Evolutionary conservation across 1,140 invertebrate species (phyloP).

Genomic region (Drosophila lini): DNA sequence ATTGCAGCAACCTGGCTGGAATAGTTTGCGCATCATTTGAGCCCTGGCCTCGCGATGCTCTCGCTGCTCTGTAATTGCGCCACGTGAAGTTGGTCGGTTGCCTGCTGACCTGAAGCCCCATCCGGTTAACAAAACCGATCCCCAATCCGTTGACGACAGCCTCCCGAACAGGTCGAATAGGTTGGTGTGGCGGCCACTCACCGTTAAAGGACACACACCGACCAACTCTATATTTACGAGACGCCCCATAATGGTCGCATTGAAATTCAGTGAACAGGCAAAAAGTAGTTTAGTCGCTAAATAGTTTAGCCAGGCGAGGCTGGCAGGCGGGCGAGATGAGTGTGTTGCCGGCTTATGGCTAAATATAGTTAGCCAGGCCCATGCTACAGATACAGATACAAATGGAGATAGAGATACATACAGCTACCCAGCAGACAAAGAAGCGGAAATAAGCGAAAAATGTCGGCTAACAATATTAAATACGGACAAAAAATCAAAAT

Average conservation of each 20-base stretch:
- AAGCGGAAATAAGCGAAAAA: too few relatives aligned
- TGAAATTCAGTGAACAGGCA: slow-evolving; percentile 74
- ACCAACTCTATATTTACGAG: slow-evolving; percentile 52
- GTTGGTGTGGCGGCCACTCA: slow-evolving; percentile 40
- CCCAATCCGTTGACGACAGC: slow-evolving; percentile 11
- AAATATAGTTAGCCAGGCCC: slow-evolving; percentile 60
- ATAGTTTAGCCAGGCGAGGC: slow-evolving; percentile 40
- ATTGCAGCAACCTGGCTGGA: slow-evolving; percentile 23
- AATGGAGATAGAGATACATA: background rate
- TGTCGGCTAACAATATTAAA: too few relatives aligned
- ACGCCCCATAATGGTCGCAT: slow-evolving; percentile 60
- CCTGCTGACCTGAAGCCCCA: slow-evolving; percentile 14
- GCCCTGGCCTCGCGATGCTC: slow-evolving; percentile 15
- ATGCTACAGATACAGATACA: background rate
- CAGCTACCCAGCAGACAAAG: too few relatives aligned
- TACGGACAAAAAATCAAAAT: too few relatives aligned
- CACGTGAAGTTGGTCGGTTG: slow-evolving; percentile 22
- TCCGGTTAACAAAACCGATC: background rate
- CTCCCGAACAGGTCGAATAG: background rate
- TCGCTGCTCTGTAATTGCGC: slow-evolving; percentile 38
- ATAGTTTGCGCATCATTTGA: slow-evolving; percentile 53
- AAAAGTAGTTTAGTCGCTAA: slow-evolving; percentile 77
- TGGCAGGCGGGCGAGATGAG: background rate
- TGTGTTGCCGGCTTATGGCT: slow-evolving; percentile 36
- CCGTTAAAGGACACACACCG: slow-evolving; percentile 40